Conservation (phyloP, 2,888 invertebrate genomes). For the Ornithoptera alexandrae region DNA sequence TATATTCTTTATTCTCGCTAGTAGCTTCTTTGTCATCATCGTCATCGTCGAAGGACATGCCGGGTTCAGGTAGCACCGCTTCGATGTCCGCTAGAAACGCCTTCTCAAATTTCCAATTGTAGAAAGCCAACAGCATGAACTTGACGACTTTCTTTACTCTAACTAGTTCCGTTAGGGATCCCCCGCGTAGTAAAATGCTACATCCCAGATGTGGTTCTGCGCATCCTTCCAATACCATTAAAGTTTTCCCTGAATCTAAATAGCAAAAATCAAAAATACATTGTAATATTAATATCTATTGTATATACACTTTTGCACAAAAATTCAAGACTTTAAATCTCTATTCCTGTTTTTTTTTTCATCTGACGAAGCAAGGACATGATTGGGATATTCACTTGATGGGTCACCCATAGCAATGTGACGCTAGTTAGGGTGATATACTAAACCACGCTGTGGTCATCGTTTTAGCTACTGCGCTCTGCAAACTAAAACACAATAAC, state of each 20-base stretch:
- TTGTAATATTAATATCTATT: not conserved
- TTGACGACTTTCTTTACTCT: conserved; percentile 91
- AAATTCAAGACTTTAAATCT: no score
- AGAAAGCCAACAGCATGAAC: conserved; percentile 90
- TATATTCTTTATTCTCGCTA: not conserved
- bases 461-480: no score
- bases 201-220: conserved; percentile 90
- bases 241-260: conserved; percentile 86
- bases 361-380: no score
- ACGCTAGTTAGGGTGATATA: no score
- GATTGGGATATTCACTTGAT: no score
- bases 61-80: conserved; percentile 68
- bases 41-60: conserved; percentile 63
- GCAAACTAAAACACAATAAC: no score
- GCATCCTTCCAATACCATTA: conserved; percentile 97
- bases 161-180: conserved; percentile 84
- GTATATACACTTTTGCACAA: not conserved
- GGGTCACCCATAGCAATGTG: no score
- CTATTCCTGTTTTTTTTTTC: no score
- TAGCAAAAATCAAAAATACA: no score
- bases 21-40: conserved; percentile 32
- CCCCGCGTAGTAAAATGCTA: conserved; percentile 92
- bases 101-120: conserved; percentile 95
- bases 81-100: conserved; percentile 94
- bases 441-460: no score